These are phyloP conservation scores for Syrmaticus mikado DNA, from an alignment of 2,113 vertebrate genomes.

Conservation along the genomic window DNA sequence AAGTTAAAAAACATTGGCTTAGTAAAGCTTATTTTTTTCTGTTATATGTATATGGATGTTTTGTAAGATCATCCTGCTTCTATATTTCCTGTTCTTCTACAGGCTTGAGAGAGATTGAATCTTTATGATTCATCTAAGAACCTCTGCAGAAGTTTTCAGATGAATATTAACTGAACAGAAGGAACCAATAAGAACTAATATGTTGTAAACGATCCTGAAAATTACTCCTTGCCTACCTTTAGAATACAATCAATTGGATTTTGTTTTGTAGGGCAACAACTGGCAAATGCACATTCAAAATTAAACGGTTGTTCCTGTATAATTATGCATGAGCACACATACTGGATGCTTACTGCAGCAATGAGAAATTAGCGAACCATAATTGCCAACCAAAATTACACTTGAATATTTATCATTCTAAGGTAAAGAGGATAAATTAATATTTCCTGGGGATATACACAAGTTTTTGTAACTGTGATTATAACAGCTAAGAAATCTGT, in stretches of 20 bases:
- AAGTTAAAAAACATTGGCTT: background rate
- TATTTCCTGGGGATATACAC: background rate
- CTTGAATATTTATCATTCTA: background rate
- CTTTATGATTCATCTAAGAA: background rate
- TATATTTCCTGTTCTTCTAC: background rate
- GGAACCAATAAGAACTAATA: background rate
- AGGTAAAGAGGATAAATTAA: background rate
- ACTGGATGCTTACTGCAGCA: background rate
- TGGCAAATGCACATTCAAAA: background rate
- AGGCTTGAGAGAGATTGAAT: background rate
- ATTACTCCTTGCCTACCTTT: background rate
- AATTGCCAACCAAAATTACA: background rate
- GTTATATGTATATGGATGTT: background rate
- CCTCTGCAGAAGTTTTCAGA: background rate
- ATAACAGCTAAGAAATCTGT: background rate
- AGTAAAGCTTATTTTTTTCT: background rate
- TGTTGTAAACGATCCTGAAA: background rate
- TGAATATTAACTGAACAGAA: background rate
- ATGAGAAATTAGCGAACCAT: background rate
- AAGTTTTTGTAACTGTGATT: background rate
- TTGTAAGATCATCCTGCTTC: background rate
- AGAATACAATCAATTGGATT: background rate
- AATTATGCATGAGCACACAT: background rate
- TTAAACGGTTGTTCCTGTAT: background rate
- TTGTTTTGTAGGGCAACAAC: background rate